phyloP scores from a whole-genome alignment of 2,888 invertebrate genomes.

The Lasius fuliginosus region DNA sequence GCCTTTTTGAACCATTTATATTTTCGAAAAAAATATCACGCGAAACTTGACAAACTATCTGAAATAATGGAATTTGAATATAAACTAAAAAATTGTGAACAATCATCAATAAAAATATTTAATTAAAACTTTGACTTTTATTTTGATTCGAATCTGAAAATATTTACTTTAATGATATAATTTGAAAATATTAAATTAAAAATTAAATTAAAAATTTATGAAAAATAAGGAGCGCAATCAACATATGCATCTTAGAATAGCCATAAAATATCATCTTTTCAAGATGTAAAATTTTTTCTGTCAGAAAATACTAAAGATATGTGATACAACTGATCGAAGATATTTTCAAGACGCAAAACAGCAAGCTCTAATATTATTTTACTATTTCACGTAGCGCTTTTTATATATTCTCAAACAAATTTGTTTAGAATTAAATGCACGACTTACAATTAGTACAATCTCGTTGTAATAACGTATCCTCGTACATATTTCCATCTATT shows the following conservation, averaged over 20 bases:
- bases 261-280: background rate
- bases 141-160: background rate
- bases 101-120: slow-evolving; percentile 3
- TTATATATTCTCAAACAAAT: background rate
- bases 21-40: background rate
- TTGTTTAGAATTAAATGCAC: background rate
- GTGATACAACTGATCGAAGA: background rate
- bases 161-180: background rate
- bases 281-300: slow-evolving; percentile 9
- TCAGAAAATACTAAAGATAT: background rate
- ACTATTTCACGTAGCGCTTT: slow-evolving; percentile 1
- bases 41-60: background rate
- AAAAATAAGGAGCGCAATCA: background rate
- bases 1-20: background rate
- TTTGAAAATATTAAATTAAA: background rate
- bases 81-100: background rate
- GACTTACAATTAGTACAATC: background rate
- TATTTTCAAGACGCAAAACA: slow-evolving; percentile 7
- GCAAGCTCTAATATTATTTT: slow-evolving; percentile 13
- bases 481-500: background rate
- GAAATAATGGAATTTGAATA: background rate
- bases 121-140: background rate
- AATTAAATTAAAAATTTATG: background rate
- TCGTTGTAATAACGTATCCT: background rate
- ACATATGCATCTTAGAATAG: background rate